Evolutionary conservation across 2,113 vertebrate species (phyloP).

Genomic region (Catagonus wagneri): DNA sequence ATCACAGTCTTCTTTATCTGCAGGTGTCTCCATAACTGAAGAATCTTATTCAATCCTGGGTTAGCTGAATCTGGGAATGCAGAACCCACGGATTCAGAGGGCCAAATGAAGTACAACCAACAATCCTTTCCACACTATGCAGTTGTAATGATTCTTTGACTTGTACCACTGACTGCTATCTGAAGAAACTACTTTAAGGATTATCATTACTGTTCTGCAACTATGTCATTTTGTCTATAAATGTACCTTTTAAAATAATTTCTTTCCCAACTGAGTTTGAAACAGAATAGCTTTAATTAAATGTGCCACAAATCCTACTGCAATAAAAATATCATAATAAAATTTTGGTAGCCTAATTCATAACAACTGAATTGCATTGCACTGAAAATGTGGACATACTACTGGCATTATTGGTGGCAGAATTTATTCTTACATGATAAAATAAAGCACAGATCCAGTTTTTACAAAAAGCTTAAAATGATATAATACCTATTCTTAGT

Average conservation of each 20-base stretch:
- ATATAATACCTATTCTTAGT: constrained; percentile 33
- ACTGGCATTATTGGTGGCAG: not conserved
- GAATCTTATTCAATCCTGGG: not conserved
- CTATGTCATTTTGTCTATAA: not conserved
- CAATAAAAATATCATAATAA: constrained; percentile 29
- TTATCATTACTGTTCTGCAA: not conserved
- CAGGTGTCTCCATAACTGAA: not conserved
- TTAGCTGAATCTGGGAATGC: not conserved
- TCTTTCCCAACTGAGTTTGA: not conserved
- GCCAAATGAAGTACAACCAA: not conserved
- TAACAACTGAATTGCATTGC: not conserved
- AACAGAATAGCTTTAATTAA: constrained; percentile 46
- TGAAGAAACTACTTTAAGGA: not conserved
- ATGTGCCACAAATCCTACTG: not conserved
- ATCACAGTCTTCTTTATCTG: not conserved
- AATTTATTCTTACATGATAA: constrained; percentile 44
- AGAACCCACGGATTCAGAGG: not conserved
- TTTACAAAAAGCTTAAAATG: not conserved
- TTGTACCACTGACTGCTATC: not conserved
- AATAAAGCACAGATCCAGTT: constrained; percentile 29
- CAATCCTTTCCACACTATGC: not conserved
- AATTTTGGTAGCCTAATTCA: constrained; percentile 13
- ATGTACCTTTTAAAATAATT: not conserved
- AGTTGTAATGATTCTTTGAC: not conserved
- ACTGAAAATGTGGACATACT: constrained; percentile 11